phyloP scores from a whole-genome alignment of 35 echinoderm and acorn worm species.

The Heliocidaris tuberculata region DNA sequence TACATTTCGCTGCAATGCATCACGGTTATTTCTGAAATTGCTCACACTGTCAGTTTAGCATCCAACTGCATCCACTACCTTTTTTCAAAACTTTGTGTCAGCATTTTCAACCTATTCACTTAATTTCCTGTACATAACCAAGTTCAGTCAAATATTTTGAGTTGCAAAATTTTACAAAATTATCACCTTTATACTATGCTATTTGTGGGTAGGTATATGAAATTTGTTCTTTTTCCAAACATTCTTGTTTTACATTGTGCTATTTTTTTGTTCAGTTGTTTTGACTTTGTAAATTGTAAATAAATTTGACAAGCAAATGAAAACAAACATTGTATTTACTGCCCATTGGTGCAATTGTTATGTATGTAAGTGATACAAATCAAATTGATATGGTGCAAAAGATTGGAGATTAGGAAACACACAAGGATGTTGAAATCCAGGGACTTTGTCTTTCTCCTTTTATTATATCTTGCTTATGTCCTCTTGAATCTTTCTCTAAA shows the following conservation, averaged over 20 bases:
- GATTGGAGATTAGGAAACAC: background rate
- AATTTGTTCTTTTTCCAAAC: background rate
- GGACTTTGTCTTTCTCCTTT: constrained; percentile 29
- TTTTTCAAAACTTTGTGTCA: background rate
- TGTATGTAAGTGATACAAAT: background rate
- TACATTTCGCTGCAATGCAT: no score
- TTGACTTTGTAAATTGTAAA: background rate
- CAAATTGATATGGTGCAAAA: background rate
- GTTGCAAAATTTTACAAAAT: background rate
- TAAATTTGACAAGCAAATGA: background rate
- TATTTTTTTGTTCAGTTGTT: background rate
- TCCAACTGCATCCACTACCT: background rate
- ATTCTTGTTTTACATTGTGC: background rate
- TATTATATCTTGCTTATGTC: background rate
- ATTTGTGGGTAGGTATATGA: background rate
- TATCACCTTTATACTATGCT: background rate
- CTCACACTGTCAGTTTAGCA: no score
- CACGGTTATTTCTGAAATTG: no score
- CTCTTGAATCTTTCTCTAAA: background rate
- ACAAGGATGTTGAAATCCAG: background rate
- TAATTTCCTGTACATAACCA: background rate
- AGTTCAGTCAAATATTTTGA: background rate
- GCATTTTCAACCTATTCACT: background rate
- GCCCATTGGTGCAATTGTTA: constrained; percentile 29
- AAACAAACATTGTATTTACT: background rate